These are phyloP conservation scores for Aleiodes testaceus DNA, from an alignment of 2,888 invertebrate species.

Conservation along the genomic window DNA sequence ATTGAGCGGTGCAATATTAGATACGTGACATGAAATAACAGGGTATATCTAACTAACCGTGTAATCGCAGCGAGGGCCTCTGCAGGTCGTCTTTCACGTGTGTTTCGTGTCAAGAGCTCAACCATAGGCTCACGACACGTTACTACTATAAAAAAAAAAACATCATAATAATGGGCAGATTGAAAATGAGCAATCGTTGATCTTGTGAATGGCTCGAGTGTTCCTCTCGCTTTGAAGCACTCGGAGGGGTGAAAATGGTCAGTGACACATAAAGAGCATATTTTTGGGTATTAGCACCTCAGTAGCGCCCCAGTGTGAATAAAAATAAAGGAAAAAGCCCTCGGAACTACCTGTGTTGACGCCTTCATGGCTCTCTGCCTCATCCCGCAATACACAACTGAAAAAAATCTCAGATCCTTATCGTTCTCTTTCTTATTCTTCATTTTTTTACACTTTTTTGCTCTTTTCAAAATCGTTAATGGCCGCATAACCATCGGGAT, in stretches of 20 bases:
- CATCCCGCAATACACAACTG: constrained; percentile 27
- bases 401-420: constrained; percentile 1
- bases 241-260: constrained; percentile 63
- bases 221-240: background rate
- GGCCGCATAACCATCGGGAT: constrained; percentile 69
- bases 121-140: constrained; percentile 7
- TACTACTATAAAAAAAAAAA: constrained; percentile 19
- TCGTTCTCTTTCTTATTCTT: background rate
- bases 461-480: constrained; percentile 58
- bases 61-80: constrained; percentile 68
- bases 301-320: background rate
- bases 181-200: constrained; percentile 33
- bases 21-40: constrained; percentile 63
- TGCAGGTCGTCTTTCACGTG: constrained; percentile 53
- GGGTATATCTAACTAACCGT: constrained; percentile 70
- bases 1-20: constrained; percentile 28
- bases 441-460: constrained; percentile 23
- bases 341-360: constrained; percentile 58
- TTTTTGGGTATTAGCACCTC: constrained; percentile 65
- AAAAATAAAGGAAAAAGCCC: constrained; percentile 21
- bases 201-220: background rate
- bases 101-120: background rate
- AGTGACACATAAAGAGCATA: constrained; percentile 73
- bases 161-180: background rate
- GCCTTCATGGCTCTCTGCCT: constrained; percentile 52